Evolutionary conservation across 1,140 invertebrate genomes (phyloP).

Genomic region (Rhizoglyphus robini): DNA sequence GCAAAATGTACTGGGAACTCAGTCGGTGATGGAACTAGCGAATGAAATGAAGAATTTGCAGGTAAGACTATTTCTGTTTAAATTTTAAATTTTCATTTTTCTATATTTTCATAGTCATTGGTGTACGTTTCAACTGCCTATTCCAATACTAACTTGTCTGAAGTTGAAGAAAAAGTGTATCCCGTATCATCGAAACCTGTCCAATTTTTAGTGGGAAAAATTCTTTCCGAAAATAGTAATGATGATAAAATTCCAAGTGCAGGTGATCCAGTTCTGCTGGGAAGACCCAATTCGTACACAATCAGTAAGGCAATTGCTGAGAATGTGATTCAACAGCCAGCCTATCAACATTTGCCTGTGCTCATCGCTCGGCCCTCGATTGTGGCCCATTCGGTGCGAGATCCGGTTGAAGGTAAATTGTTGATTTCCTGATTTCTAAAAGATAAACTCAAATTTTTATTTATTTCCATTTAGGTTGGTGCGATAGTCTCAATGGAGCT

Average conservation of each 20-base stretch:
- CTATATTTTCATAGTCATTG: too few relatives aligned
- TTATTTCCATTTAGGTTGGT: too few relatives aligned
- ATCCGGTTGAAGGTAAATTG: too few relatives aligned
- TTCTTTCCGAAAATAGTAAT: conserved; percentile 1
- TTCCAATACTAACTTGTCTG: conserved; percentile 42
- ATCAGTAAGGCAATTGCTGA: conserved; percentile 71
- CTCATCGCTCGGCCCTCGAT: conserved; percentile 80
- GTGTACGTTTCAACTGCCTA: conserved; percentile 30
- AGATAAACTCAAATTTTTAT: too few relatives aligned
- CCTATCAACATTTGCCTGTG: conserved; percentile 60
- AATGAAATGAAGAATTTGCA: conserved; percentile 23
- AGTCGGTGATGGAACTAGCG: conserved; percentile 48
- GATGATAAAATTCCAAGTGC: not conserved
- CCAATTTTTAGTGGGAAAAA: conserved; percentile 23
- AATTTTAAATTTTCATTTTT: too few relatives aligned
- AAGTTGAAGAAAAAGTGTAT: conserved; percentile 52
- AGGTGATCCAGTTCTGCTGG: conserved; percentile 23
- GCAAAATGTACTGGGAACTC: conserved; percentile 77
- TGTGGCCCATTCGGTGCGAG: conserved; percentile 77
- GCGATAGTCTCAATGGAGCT: conserved; percentile 87
- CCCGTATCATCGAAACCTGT: conserved; percentile 17
- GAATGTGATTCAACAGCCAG: conserved; percentile 63
- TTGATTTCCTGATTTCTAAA: too few relatives aligned
- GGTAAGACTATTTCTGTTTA: too few relatives aligned
- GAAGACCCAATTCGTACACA: conserved; percentile 68